Base-by-base conservation (phyloP, 1,140 invertebrate species). In the Hormaphis cornu region DNA sequence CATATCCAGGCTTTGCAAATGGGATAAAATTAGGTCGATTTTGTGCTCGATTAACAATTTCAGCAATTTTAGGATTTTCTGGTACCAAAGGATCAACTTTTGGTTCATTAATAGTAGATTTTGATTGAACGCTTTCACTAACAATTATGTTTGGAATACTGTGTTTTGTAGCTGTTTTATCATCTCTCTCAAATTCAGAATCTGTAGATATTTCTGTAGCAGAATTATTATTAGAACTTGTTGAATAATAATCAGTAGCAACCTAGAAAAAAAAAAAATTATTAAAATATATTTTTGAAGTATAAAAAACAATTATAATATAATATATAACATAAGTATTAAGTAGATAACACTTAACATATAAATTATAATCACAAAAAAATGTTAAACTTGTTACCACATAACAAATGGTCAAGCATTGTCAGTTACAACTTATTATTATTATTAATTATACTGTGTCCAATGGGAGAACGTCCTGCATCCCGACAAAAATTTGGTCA, bases 191-290 rank as follows among this genome's bases (percentile, higher is more conserved):
- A 74, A 93, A 93, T 77, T 94, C 91, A 5, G 90, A 93, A 76
- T 94, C 91, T 0, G 91, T 94, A 52, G 89, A 91, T 71, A 94
- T 91, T 81, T 93, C 91, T 1, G 90, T 93, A 2, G 90, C 90
- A 12, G 89, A 91, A 74, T 90, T 89, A 69, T 85, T 84, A 58
- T 83, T 78, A 14, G 73, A 73, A 28, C 72, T 73, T 20, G 72
- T 73, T 26, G 72, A 73, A 46, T 75, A 74, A 56, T 84, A 83
- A 63, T 84, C 87, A 16, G 88, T 87, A 70, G 87, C 87, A 76
- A 89, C 84, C 85, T 89, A 79, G 16, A 74, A 66, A 73, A 46
- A 72, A 61, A 72, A 70, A 42, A 16, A 66, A n/a, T 30, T 20
- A 69, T 42, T 54, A 20, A 18, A 18, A 33, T 48, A 42, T 56